Base-by-base conservation (phyloP, 1,140 invertebrate species). In the Laupala kohalensis region DNA sequence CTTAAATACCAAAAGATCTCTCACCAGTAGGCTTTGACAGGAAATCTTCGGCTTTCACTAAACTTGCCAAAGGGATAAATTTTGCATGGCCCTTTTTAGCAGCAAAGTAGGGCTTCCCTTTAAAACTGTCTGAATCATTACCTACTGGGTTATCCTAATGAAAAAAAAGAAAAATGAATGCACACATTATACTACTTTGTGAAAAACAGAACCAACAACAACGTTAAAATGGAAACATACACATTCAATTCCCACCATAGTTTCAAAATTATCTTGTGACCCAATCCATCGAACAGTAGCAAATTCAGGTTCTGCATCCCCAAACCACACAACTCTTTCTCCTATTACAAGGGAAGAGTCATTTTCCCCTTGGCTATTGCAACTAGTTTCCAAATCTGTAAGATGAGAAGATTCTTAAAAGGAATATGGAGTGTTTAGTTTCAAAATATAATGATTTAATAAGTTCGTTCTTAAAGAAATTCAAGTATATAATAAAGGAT, bases 31-130 rank as follows among this genome's bases (percentile, higher is more conserved):
- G 69, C 19, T 24, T 53, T 64, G 24, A 23, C 13, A 63, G 63
- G 37, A 70, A 70, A 64, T 70, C 69, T 62, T 70, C 69, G 24
- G 63, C 37, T 62, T 70, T 70, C 12, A 70, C 53, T 26, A 70
- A 37, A 70, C 69, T 28, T 6, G 53, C 26, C 3, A 70, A 6
- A 27, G 69, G 69, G n/a, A 70, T 63, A n/a, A 70, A 70, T 26
- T 62, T 15, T 25, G 29, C 69, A 25, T 70, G 37, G 28, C 28
- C 26, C 15, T 26, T 62, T 6, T 62, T 63, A 0, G 37, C 25
- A 6, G 53, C 23, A 64, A 70, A 70, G 5, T 25, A 64, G 3
- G 23, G 4, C 3, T 23, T 12, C 6, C 28, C 53, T 4, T 64
- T 28, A 13, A 26, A 26, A 4, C 6, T 25, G 24, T 37, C 69